Evolutionary conservation across 2,113 vertebrate genomes (phyloP), one percentile per base, ranked within the genome.

Genomic region (Thamnophis sirtalis): DNA sequence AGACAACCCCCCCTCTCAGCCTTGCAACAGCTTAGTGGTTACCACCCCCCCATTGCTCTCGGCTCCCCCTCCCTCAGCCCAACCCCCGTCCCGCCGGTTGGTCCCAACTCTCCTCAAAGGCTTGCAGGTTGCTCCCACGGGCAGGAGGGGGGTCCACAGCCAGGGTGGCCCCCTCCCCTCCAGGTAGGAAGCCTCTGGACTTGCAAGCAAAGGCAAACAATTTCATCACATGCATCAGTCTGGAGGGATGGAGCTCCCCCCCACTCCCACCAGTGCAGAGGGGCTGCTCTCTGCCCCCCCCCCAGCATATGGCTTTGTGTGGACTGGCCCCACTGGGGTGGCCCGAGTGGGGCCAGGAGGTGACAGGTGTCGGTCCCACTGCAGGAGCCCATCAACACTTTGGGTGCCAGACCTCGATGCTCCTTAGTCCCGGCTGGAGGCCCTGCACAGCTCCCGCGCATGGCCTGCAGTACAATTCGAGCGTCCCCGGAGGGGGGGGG

Each of bases 241-340:
- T 49, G 10, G 84, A 17, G 28, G 26, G 38, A 2, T 17, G 48
- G 53, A 24, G 43, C 7, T 17, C 1, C 15, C 2, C 56, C 86
- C 51, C 2, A n/a, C 9, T 26, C 58, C 43, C 3, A 8, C 48
- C 49, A 54, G 10, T 7, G n/a, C 50, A 54, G 50, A 33, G 48
- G 49, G n/a, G 24, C 8, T 19, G 93, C n/a, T 91, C 90, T 93
- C 43, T 38, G 89, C 50, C 91, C 94, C 94, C 89, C n/a, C 95
- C 94, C 93, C 87, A 22, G 85, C 86, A 2, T 96, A 97, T 97
- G 96, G 94, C 96, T 96, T 97, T 96, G 95, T 95, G 94, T 92
- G 93, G 94, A 92, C 93, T 53, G 92, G n/a, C 89, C 91, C 89
- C 48, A 38, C 33, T 8, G 26, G 11, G 91, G 93, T 93, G 58